A percentile compares a stretch with the other conserved stretches of the same genome.
These are phyloP conservation scores for Siderastrea siderea DNA, from an alignment of 92 coral and sea anemone species.

Conservation along the genomic window DNA sequence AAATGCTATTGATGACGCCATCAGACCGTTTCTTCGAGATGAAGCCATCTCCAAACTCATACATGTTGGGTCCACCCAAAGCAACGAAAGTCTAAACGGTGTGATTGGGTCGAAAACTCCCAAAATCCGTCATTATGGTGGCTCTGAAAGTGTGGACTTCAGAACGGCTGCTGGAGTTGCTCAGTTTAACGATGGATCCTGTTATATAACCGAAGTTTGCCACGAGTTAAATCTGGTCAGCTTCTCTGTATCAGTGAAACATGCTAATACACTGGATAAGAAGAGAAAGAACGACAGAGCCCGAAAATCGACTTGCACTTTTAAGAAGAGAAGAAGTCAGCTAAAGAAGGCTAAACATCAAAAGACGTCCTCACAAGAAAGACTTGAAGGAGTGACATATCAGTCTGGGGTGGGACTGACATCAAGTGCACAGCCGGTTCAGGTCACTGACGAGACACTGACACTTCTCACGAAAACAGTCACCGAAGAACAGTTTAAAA, in stretches of 20 bases:
- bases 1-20: too few relatives aligned
- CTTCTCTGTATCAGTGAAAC: not conserved
- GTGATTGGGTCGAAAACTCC: too few relatives aligned
- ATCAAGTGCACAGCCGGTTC: not conserved
- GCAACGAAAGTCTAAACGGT: too few relatives aligned
- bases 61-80: too few relatives aligned
- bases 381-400: constrained; percentile 15
- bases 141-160: too few relatives aligned
- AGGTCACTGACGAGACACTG: not conserved
- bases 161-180: too few relatives aligned
- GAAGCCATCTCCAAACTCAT: too few relatives aligned
- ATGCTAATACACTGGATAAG: not conserved
- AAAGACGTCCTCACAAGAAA: not conserved
- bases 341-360: not conserved
- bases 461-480: not conserved
- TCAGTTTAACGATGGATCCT: not conserved
- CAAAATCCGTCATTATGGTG: too few relatives aligned
- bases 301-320: not conserved
- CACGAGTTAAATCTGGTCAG: not conserved
- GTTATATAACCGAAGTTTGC: not conserved
- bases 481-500: not conserved
- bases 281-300: not conserved
- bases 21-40: too few relatives aligned
- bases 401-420: not conserved
- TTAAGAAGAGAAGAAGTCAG: constrained; percentile 2